phyloP scores from a whole-genome alignment of 2,888 invertebrate genomes.

The Serrognathus titanus region DNA sequence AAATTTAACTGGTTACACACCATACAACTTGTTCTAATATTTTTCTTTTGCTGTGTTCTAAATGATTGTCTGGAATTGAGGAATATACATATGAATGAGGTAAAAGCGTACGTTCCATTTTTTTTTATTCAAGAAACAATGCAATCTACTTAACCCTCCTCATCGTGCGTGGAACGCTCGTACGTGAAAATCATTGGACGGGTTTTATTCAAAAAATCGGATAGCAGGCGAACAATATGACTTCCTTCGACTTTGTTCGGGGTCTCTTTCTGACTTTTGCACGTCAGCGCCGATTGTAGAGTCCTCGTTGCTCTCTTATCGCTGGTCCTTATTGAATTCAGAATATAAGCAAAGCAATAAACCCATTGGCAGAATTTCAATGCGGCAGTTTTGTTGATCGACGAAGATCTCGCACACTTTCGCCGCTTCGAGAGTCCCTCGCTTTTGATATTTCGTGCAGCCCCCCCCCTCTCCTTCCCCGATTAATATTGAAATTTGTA shows the following conservation, averaged over 20 bases:
- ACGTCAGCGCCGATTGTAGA: conserved; percentile 27
- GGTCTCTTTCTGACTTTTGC: conserved; percentile 29
- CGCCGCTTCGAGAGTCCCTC: conserved; percentile 28
- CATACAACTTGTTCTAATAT: too few species aligned
- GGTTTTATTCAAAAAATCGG: conserved; percentile 10
- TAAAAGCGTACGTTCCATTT: too few species aligned
- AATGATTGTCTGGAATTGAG: too few species aligned
- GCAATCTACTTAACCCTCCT: background rate
- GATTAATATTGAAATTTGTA: too few species aligned
- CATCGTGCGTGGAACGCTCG: background rate
- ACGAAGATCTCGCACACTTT: conserved; percentile 30
- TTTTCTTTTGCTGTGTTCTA: too few species aligned
- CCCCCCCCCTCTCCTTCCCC: too few species aligned
- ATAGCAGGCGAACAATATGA: background rate
- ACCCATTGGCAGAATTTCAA: conserved; percentile 46
- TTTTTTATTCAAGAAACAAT: too few species aligned
- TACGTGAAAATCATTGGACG: background rate
- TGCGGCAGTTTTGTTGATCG: conserved; percentile 41
- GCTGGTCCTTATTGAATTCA: conserved; percentile 45
- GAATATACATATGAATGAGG: too few species aligned
- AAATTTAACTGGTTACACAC: too few species aligned
- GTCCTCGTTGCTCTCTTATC: conserved; percentile 38
- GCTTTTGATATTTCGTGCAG: conserved; percentile 21
- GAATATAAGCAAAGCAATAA: conserved; percentile 48
- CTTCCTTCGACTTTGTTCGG: conserved; percentile 12